These are phyloP conservation scores for Mellivora capensis DNA, from an alignment of 2,113 vertebrate species.

Conservation along the genomic window DNA sequence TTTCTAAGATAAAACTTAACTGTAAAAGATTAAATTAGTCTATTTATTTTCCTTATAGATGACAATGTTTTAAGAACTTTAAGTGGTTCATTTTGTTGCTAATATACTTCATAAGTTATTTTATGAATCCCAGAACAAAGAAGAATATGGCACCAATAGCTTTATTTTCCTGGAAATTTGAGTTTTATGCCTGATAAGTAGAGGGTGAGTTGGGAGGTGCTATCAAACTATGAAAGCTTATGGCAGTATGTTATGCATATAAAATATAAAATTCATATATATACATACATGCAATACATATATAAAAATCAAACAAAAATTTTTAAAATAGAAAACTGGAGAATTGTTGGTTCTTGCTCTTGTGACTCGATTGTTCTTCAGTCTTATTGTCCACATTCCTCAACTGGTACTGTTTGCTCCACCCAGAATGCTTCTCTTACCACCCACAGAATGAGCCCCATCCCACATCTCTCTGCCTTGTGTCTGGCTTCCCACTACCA, in stretches of 20 bases:
- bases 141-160: neutral
- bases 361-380: neutral
- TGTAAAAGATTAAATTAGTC: neutral
- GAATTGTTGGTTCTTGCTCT: neutral
- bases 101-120: neutral
- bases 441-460: neutral
- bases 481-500: neutral
- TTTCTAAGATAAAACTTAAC: constrained; percentile 9
- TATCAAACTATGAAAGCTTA: neutral
- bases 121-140: neutral
- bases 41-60: neutral
- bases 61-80: neutral
- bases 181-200: neutral
- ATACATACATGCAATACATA: neutral
- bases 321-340: neutral
- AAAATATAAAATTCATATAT: neutral
- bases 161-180: neutral
- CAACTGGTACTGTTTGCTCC: neutral
- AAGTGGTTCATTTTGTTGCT: neutral
- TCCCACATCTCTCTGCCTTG: neutral
- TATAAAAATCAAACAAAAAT: neutral
- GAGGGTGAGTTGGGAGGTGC: neutral
- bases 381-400: neutral
- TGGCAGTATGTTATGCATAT: neutral
- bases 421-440: neutral